Percentiles rank a stretch among this genome's conserved stretches.
Conservation (phyloP, 1,140 invertebrate species). For the Colletes gigas region DNA sequence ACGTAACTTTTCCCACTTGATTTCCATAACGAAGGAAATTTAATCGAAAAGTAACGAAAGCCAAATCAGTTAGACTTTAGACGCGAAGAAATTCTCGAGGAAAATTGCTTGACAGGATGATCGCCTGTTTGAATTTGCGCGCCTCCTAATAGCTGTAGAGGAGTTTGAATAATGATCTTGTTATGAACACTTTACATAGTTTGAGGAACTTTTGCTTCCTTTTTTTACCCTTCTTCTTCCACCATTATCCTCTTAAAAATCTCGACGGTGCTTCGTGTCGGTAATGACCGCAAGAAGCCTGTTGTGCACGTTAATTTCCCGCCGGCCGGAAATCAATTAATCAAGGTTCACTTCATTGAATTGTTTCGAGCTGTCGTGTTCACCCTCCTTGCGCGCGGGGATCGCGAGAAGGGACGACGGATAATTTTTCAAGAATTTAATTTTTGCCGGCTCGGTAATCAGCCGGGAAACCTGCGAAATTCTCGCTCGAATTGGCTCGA, state of each 20-base stretch:
- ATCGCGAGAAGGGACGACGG: conserved; percentile 15
- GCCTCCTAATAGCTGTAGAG: conserved; percentile 51
- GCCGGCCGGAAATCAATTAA: conserved; percentile 70
- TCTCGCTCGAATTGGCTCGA: conserved; percentile 29
- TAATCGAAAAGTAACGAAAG: background rate
- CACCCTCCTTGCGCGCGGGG: conserved; percentile 40
- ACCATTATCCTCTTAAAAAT: conserved; percentile 60
- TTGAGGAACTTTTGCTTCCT: conserved; percentile 25
- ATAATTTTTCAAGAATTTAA: conserved; percentile 73
- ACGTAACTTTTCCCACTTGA: no score
- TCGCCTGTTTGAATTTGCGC: conserved; percentile 40
- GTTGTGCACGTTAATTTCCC: conserved; percentile 67
- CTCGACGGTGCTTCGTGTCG: background rate
- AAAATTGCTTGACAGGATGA: conserved; percentile 20
- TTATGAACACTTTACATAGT: conserved; percentile 61
- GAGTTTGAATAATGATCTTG: conserved; percentile 71
- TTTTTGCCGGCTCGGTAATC: conserved; percentile 46
- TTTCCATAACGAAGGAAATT: no score
- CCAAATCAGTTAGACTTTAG: background rate
- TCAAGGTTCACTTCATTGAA: conserved; percentile 70
- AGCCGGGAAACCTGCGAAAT: conserved; percentile 22
- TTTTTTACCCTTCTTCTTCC: conserved; percentile 44
- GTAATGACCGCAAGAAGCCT: conserved; percentile 64
- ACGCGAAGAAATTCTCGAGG: background rate
- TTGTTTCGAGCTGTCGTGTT: conserved; percentile 68